Conservation (phyloP, 2,888 invertebrate species). For the Zele albiditarsus region DNA sequence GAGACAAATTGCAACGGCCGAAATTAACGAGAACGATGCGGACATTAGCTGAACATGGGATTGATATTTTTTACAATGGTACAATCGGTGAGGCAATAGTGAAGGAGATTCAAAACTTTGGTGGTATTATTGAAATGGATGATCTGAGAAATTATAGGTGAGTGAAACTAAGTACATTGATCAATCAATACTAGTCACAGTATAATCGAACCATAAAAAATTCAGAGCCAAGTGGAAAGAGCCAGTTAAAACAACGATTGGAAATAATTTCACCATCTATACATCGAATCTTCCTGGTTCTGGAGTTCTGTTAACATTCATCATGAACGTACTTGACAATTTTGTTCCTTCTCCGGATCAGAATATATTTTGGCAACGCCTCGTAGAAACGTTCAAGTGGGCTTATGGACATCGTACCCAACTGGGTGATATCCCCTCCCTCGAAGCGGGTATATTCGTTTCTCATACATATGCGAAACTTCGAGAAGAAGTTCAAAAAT, state of each 20-base stretch:
- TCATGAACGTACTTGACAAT: slow-evolving; percentile 85
- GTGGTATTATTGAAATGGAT: slow-evolving; percentile 85
- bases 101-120: slow-evolving; percentile 79
- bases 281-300: slow-evolving; percentile 91
- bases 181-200: neutral
- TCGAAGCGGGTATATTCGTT: slow-evolving; percentile 78
- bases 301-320: slow-evolving; percentile 85
- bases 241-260: slow-evolving; percentile 76
- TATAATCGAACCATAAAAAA: slow-evolving; percentile 20
- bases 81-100: slow-evolving; percentile 79
- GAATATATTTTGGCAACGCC: slow-evolving; percentile 85
- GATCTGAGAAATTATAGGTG: slow-evolving; percentile 85
- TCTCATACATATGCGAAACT: neutral
- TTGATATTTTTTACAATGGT: slow-evolving; percentile 85
- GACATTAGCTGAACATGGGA: slow-evolving; percentile 77
- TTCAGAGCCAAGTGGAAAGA: slow-evolving; percentile 79
- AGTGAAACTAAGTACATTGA: slow-evolving; percentile 50
- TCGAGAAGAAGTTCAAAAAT: too few species aligned
- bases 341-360: slow-evolving; percentile 77
- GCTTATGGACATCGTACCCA: slow-evolving; percentile 90
- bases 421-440: slow-evolving; percentile 87
- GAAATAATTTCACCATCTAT: slow-evolving; percentile 79
- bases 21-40: slow-evolving; percentile 82
- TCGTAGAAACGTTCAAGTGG: slow-evolving; percentile 93
- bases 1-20: slow-evolving; percentile 79